These are phyloP conservation scores for Laupala kohalensis DNA, from an alignment of 1,140 invertebrate genomes.

Conservation along the genomic window DNA sequence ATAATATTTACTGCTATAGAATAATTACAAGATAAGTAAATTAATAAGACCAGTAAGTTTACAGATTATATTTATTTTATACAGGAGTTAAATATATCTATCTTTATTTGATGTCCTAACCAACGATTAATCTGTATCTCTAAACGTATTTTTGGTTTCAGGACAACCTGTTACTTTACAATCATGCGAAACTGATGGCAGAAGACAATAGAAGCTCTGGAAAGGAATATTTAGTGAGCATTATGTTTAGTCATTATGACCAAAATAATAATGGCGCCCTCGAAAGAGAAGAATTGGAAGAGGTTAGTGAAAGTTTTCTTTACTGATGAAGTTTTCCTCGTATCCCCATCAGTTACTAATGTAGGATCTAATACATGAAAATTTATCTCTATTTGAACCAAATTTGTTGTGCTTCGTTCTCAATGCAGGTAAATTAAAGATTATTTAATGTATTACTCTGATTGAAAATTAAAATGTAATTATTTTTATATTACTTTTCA, in stretches of 20 bases:
- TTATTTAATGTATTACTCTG: neutral
- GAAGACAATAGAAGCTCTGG: slow-evolving; percentile 39
- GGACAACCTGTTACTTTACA: slow-evolving; percentile 60
- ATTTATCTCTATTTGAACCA: too few relatives aligned
- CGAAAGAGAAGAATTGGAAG: slow-evolving; percentile 49
- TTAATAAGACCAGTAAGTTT: neutral
- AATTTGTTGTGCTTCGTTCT: too few relatives aligned
- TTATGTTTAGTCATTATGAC: slow-evolving; percentile 70
- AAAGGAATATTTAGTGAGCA: slow-evolving; percentile 57
- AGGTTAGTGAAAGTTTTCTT: too few relatives aligned
- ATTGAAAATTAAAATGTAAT: neutral
- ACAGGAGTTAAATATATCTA: neutral
- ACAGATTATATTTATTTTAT: neutral
- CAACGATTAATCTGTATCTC: neutral
- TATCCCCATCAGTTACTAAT: too few relatives aligned
- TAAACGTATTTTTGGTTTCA: slow-evolving; percentile 25
- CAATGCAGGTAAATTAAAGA: too few relatives aligned
- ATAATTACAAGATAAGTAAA: neutral
- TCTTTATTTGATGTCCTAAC: neutral
- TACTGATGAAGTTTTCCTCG: neutral
- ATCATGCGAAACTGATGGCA: slow-evolving; percentile 52
- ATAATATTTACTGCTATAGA: too few relatives aligned
- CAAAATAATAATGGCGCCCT: slow-evolving; percentile 55
- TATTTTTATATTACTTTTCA: neutral
- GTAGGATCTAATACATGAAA: too few relatives aligned